These are phyloP conservation scores for Oegoconia quadripuncta DNA, from an alignment of 2,888 invertebrate species.

Conservation along the genomic window DNA sequence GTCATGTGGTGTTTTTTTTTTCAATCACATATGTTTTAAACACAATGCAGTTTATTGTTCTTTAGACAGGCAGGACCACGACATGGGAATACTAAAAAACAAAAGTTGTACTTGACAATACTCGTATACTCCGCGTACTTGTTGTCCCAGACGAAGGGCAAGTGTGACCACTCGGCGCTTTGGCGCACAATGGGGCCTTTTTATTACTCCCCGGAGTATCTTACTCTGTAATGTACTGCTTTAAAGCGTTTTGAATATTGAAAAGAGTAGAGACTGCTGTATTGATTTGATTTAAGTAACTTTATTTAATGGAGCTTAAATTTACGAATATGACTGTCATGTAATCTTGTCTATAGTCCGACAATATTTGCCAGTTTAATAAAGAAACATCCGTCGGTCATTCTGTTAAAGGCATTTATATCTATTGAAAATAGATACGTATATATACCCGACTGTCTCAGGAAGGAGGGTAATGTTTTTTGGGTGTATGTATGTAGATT, in stretches of 20 bases:
- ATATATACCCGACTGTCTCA: too few relatives aligned
- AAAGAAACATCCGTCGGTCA: too few relatives aligned
- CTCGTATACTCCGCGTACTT: too few relatives aligned
- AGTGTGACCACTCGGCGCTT: conserved; percentile 13
- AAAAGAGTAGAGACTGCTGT: conserved; percentile 18
- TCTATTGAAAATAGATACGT: too few relatives aligned
- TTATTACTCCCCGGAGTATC: conserved; percentile 33
- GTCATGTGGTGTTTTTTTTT: too few relatives aligned
- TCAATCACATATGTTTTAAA: conserved; percentile 1
- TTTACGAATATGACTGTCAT: too few relatives aligned
- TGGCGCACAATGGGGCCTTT: conserved; percentile 36
- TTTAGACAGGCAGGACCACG: too few relatives aligned
- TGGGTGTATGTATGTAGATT: too few relatives aligned
- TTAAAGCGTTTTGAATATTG: conserved; percentile 22
- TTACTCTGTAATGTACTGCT: conserved; percentile 33
- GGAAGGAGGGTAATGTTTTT: too few relatives aligned
- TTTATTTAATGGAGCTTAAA: background rate
- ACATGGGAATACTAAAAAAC: conserved; percentile 6
- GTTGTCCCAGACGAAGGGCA: conserved; percentile 11
- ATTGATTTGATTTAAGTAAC: background rate
- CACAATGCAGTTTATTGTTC: conserved; percentile 1
- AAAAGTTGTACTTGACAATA: conserved; percentile 11
- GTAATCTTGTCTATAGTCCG: too few relatives aligned
- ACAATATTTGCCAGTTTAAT: too few relatives aligned
- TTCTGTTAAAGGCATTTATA: too few relatives aligned